Percentiles rank a stretch among this genome's conserved stretches.
These are phyloP conservation scores for Eurois occulta DNA, from an alignment of 2,888 invertebrate species.

Conservation along the genomic window DNA sequence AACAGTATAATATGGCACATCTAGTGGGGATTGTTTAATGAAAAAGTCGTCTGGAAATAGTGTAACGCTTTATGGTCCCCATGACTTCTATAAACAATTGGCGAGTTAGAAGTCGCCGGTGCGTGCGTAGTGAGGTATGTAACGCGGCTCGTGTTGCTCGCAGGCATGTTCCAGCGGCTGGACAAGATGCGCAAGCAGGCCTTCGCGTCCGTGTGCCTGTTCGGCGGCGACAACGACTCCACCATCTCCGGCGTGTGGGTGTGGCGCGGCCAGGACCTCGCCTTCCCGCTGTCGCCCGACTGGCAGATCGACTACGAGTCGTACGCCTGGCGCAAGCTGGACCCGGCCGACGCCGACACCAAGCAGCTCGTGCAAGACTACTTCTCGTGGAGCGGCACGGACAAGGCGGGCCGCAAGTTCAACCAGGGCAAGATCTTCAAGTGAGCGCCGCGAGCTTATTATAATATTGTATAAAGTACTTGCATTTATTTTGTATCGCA, in stretches of 20 bases:
- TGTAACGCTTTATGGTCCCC: not conserved
- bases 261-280: slow-evolving; percentile 98
- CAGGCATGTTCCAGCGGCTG: slow-evolving; percentile 99
- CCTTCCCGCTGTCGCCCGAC: slow-evolving; percentile 96
- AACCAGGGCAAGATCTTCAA: slow-evolving; percentile 99
- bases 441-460: slow-evolving; percentile 82
- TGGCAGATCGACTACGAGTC: slow-evolving; percentile 99
- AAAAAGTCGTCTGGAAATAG: not conserved
- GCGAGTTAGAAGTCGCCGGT: not conserved
- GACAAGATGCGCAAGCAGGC: slow-evolving; percentile 99
- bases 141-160: not conserved
- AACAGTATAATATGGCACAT: not conserved
- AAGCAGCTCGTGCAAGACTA: slow-evolving; percentile 97
- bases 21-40: not conserved
- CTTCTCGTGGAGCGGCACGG: slow-evolving; percentile 96
- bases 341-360: slow-evolving; percentile 94
- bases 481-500: slow-evolving; percentile 78
- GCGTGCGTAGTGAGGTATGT: not conserved
- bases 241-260: slow-evolving; percentile 99
- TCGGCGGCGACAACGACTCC: slow-evolving; percentile 97
- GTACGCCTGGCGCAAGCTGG: slow-evolving; percentile 98
- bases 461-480: slow-evolving; percentile 63
- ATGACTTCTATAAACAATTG: not conserved
- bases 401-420: slow-evolving; percentile 97
- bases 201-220: slow-evolving; percentile 98